Base-by-base conservation (phyloP, 2,113 vertebrate species). In the Ptilonorhynchus violaceus region DNA sequence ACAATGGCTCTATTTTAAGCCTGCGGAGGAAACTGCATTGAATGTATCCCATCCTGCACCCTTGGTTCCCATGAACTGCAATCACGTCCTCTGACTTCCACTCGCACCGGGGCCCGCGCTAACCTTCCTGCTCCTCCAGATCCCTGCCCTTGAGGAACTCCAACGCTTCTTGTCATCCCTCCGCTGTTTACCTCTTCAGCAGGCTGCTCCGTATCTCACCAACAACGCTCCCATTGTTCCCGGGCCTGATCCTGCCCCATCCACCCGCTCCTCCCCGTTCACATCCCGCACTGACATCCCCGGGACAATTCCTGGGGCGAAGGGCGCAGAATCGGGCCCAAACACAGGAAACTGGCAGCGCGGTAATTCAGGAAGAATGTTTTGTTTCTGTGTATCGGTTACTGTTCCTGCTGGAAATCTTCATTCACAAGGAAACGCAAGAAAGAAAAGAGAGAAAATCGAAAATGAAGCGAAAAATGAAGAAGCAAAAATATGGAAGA, bases 1-100 rank as follows among this genome's bases (percentile, higher is more conserved):
- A 99, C 99, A 99, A 99, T 99, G 98, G 99, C 98, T 98, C 99
- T 99, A 99, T 99, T 99, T 99, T 99, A 98, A 98, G 99, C 98
- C 97, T 90, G 98, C 98, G 98, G 98, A 99, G 99, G 99, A 99
- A 99, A 98, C 98, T 96, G 97, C 99, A 98, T 99, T 99, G 99
- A 99, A 99, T 99, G 99, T 99, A 99, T 99, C 98, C 99, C 99
- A 99, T 99, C 99, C 99, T 99, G 99, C 98, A 99, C 97, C 98
- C 98, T 98, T 97, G 97, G 99, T 99, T 99, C 99, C 99, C 99
- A 99, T 99, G 99, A 99, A 99, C 99, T 98, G 97, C 97, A 98
- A 99, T 98, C 99, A 99, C 98, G 98, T 99, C 99, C 98, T 98
- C 98, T 96, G 86, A 97, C 98, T 99, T 98, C 98, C 98, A 98